A percentile compares a stretch with the other conserved stretches of the same genome.
phyloP scores from a whole-genome alignment of 2,113 vertebrate species.

The Archocentrus centrarchus region DNA sequence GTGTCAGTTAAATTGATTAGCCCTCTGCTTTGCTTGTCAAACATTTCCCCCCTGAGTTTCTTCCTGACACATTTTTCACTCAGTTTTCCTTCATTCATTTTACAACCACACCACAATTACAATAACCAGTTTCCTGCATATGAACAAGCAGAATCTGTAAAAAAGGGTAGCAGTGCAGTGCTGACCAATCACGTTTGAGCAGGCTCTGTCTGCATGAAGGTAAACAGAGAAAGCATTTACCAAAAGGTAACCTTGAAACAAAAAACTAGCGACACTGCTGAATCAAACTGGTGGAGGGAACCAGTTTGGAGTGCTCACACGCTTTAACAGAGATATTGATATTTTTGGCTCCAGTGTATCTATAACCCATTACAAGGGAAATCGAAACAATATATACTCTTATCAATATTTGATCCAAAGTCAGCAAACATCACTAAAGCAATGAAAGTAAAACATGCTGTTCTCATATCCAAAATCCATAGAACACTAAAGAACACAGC shows the following conservation, averaged over 20 bases:
- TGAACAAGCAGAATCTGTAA: neutral
- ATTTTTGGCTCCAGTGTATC: neutral
- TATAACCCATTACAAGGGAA: neutral
- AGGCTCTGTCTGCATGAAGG: neutral
- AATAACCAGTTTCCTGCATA: neutral
- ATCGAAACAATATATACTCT: neutral
- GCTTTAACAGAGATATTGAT: neutral
- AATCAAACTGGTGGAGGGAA: neutral
- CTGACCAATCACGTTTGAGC: neutral
- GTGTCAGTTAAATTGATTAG: neutral
- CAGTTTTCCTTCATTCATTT: neutral
- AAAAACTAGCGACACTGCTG: neutral
- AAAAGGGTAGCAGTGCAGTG: neutral
- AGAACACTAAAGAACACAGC: neutral
- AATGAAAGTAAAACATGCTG: neutral
- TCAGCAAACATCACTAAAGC: neutral
- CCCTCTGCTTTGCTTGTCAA: neutral
- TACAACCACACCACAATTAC: neutral
- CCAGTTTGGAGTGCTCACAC: neutral
- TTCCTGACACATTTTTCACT: neutral
- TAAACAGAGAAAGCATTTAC: neutral
- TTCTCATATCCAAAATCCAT: neutral
- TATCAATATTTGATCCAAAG: slow-evolving; percentile 6
- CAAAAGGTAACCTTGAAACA: neutral
- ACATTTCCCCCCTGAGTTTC: neutral